Percentiles rank a stretch among this genome's conserved stretches.
Evolutionary conservation across 2,797 vertebrate genomes (phyloP).

Genomic region (Dipus sagitta): DNA sequence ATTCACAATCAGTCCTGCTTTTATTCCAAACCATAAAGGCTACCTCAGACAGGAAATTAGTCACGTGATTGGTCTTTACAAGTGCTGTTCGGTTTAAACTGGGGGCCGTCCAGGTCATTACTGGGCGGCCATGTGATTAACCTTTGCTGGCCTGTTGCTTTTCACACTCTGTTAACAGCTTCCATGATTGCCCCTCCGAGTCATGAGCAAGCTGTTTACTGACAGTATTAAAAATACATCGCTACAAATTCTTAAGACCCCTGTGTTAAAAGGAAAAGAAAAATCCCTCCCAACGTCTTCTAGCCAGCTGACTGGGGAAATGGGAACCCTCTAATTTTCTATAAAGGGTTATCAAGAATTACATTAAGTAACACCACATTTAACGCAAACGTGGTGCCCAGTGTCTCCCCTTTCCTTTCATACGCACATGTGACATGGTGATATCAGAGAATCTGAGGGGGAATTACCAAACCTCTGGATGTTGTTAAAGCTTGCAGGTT

Average conservation of each 20-base stretch:
- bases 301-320: conserved; percentile 52
- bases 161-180: conserved; percentile 93
- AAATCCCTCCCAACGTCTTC: conserved; percentile 74
- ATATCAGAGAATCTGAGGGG: not conserved
- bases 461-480: not conserved
- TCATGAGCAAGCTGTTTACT: conserved; percentile 91
- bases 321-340: conserved; percentile 72
- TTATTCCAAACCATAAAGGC: conserved; percentile 93
- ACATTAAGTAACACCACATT: not conserved
- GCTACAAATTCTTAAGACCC: conserved; percentile 87
- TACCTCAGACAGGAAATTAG: conserved; percentile 94
- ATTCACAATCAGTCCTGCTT: conserved; percentile 91
- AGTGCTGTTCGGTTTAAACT: conserved; percentile 90
- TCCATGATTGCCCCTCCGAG: conserved; percentile 90
- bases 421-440: not conserved
- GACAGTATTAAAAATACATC: conserved; percentile 91
- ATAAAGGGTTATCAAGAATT: conserved; percentile 61
- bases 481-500: not conserved
- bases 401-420: not conserved
- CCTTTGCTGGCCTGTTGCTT: conserved; percentile 92
- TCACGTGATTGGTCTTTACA: conserved; percentile 94
- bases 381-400: not conserved
- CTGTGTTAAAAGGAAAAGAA: conserved; percentile 59
- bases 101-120: conserved; percentile 92
- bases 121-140: conserved; percentile 92